Base-by-base conservation (phyloP, 2,113 vertebrate species). In the Microtus pennsylvanicus region DNA sequence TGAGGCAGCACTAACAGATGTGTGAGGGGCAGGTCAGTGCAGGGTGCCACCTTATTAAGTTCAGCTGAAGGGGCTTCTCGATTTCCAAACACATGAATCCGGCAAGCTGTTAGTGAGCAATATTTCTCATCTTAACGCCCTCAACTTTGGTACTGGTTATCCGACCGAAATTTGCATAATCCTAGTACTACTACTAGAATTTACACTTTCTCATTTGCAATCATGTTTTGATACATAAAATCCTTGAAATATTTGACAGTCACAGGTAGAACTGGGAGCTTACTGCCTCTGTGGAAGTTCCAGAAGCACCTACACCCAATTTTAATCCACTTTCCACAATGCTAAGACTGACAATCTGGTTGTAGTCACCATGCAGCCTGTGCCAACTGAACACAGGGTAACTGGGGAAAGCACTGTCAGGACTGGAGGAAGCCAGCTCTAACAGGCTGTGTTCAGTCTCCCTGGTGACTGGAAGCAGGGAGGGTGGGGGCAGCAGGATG, bases 71-170 rank as follows among this genome's bases (percentile, higher is more conserved):
- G 47, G 33, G 28, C 70, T 95, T 86, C 69, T 89, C 22, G 90
- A 55, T 28, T 81, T 63, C 30, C n/a, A 92, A 58, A 74, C 35
- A 33, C 6, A 65, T 72, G 58, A 61, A 94, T 70, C 82, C 3
- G 81, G 28, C 21, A 87, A 87, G 87, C 77, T 83, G 63, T 83
- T 88, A 69, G 69, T 5, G 5, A 13, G 70, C 38, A 69, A 9
- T 69, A 77, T 78, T 76, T 96, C 87, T 55, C 91, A 89, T 90
- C 47, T 82, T 89, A 93, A 93, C 92, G 72, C 50, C 42, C 65
- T 89, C 30, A 86, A 76, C 22, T 94, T 97, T 91, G 89, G 33
- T 24, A 94, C 1, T 81, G 42, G 33, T 55, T 76, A 94, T 76
- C 24, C 93, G 75, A n/a, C 92, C 91, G 74, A 50, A 81, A 89